phyloP scores from a whole-genome alignment of 2,113 vertebrate species.

The Platycercus adscitus region DNA sequence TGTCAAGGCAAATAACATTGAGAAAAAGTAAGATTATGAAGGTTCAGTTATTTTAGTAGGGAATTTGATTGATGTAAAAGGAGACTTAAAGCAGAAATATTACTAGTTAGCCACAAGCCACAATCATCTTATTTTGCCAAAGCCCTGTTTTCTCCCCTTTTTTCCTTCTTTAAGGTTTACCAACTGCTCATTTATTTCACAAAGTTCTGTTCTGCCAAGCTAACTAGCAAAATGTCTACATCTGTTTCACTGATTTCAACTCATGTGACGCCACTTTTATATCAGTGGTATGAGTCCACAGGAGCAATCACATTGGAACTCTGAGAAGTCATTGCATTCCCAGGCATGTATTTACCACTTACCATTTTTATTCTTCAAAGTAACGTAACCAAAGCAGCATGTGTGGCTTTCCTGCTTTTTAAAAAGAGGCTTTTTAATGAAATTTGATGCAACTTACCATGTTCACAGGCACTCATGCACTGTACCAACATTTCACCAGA shows the following conservation, averaged over 20 bases:
- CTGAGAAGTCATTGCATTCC: not conserved
- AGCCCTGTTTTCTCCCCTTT: not conserved
- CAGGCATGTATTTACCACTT: not conserved
- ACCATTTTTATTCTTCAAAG: not conserved
- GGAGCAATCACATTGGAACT: not conserved
- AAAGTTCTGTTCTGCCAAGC: not conserved
- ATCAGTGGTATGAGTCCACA: not conserved
- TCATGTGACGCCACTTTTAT: not conserved
- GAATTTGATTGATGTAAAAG: not conserved
- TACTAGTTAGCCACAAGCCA: not conserved
- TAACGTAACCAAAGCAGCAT: not conserved
- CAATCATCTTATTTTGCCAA: not conserved
- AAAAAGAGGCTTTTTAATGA: not conserved
- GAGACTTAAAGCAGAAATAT: not conserved
- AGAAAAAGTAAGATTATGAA: not conserved
- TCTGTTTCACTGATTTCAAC: not conserved
- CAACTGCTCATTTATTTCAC: not conserved
- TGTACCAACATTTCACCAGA: not conserved
- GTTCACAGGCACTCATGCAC: not conserved
- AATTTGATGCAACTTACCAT: not conserved
- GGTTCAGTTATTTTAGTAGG: not conserved
- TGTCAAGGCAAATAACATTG: not conserved
- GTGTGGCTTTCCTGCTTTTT: not conserved
- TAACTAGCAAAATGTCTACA: not conserved
- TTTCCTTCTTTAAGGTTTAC: not conserved